These are phyloP conservation scores for Megalurothrips usitatus DNA, from an alignment of 2,888 invertebrate species.

Conservation along the genomic window DNA sequence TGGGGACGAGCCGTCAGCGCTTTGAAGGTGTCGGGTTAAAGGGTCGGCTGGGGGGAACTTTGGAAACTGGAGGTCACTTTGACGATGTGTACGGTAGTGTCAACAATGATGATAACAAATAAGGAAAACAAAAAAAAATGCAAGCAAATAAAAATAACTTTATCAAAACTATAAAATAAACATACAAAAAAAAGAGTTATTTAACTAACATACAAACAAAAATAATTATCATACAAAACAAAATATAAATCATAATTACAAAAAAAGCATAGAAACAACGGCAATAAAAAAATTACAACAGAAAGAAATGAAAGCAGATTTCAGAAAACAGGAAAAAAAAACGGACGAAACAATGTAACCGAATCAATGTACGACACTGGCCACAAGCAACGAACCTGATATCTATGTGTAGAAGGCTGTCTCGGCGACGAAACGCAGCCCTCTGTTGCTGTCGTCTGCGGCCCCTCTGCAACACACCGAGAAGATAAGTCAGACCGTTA, in stretches of 20 bases:
- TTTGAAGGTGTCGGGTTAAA: too few species aligned
- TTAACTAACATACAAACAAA: too few species aligned
- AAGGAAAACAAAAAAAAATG: too few species aligned
- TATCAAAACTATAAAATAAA: too few species aligned
- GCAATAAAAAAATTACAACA: neutral
- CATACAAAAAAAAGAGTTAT: neutral
- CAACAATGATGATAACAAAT: too few species aligned
- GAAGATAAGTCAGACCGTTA: neutral
- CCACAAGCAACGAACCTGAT: neutral
- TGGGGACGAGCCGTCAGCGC: too few species aligned
- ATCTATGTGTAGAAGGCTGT: neutral
- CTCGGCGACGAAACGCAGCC: neutral
- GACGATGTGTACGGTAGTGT: too few species aligned
- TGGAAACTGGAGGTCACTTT: too few species aligned
- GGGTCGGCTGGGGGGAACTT: too few species aligned
- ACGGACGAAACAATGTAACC: neutral
- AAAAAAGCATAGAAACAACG: neutral
- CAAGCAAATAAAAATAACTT: too few species aligned
- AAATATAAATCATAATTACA: neutral
- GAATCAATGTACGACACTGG: too few species aligned
- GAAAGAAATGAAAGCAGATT: neutral
- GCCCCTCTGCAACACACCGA: too few species aligned
- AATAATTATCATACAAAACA: neutral
- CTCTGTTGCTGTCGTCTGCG: neutral
- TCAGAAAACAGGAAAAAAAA: neutral